Conservation (phyloP, 1,140 invertebrate genomes). For the Leptopilina boulardi region DNA sequence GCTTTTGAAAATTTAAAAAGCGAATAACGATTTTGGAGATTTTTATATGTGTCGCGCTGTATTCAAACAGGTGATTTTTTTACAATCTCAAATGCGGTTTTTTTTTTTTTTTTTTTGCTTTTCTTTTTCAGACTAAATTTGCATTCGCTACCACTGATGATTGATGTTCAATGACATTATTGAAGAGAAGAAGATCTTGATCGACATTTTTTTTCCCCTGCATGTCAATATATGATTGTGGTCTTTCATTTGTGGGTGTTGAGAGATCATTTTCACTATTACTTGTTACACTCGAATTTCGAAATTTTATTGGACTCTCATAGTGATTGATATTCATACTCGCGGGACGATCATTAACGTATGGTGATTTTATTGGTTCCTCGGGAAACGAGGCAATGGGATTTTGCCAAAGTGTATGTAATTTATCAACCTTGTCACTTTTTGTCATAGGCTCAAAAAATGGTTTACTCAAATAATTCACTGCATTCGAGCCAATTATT, state of each 20-base stretch:
- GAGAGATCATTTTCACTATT: constrained; percentile 70
- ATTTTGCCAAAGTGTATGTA: constrained; percentile 69
- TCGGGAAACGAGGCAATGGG: constrained; percentile 55
- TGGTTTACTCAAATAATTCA: constrained; percentile 71
- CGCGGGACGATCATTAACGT: constrained; percentile 65
- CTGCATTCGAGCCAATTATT: constrained; percentile 57
- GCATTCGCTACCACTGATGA: neutral
- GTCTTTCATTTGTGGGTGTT: constrained; percentile 67
- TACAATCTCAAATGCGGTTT: too few relatives aligned
- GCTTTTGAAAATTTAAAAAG: too few relatives aligned
- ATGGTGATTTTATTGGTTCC: constrained; percentile 58
- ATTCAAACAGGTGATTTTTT: too few relatives aligned
- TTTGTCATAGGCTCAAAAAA: constrained; percentile 67
- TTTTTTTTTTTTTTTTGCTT: neutral
- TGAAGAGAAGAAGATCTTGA: constrained; percentile 62
- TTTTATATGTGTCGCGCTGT: too few relatives aligned
- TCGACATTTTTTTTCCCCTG: constrained; percentile 58
- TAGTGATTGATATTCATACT: constrained; percentile 69
- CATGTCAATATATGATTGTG: constrained; percentile 77
- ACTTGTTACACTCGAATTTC: constrained; percentile 64
- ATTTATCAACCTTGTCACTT: constrained; percentile 73
- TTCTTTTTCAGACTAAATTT: neutral
- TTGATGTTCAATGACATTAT: constrained; percentile 50
- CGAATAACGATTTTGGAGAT: too few relatives aligned
- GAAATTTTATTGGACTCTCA: constrained; percentile 74